Percentiles rank a stretch among this genome's conserved stretches.
Evolutionary conservation across 2,888 invertebrate genomes (phyloP).

Genomic region (Brassicogethes aeneus): DNA sequence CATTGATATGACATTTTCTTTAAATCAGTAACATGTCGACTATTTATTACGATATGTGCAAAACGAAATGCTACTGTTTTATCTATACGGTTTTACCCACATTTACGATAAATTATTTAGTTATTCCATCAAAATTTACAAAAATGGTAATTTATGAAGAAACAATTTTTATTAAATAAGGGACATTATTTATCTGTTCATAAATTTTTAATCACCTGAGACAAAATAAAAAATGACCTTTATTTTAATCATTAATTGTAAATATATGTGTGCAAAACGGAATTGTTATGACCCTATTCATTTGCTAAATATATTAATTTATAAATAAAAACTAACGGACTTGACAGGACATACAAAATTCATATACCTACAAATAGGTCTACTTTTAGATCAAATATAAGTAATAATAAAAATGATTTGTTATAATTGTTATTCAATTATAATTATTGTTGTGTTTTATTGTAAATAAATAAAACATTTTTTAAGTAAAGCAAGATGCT

Average conservation of each 20-base stretch:
- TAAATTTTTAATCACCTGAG: not conserved
- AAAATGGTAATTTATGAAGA: not conserved
- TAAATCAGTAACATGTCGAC: slow-evolving; percentile 10
- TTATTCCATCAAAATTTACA: not conserved
- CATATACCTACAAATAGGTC: not conserved
- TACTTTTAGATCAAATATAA: too few relatives aligned
- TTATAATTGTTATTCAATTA: too few relatives aligned
- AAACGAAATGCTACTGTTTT: slow-evolving; percentile 20
- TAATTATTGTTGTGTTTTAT: too few relatives aligned
- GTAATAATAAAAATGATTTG: too few relatives aligned
- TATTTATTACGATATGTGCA: slow-evolving; percentile 31
- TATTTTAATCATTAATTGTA: slow-evolving; percentile 15
- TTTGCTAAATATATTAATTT: not conserved
- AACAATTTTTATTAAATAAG: not conserved
- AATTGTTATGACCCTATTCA: slow-evolving; percentile 33
- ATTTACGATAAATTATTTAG: not conserved
- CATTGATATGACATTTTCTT: slow-evolving; percentile 28
- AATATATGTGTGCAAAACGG: slow-evolving; percentile 27
- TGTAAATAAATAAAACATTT: too few relatives aligned
- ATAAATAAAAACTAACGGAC: not conserved
- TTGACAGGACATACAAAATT: not conserved
- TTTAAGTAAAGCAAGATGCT: too few relatives aligned
- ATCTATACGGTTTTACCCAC: slow-evolving; percentile 4
- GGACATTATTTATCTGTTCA: not conserved
- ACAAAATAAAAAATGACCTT: not conserved